Percentiles rank a stretch among this genome's conserved stretches.
These are phyloP conservation scores for Hemibagrus wyckioides DNA, from an alignment of 2,113 vertebrate species.

Conservation along the genomic window DNA sequence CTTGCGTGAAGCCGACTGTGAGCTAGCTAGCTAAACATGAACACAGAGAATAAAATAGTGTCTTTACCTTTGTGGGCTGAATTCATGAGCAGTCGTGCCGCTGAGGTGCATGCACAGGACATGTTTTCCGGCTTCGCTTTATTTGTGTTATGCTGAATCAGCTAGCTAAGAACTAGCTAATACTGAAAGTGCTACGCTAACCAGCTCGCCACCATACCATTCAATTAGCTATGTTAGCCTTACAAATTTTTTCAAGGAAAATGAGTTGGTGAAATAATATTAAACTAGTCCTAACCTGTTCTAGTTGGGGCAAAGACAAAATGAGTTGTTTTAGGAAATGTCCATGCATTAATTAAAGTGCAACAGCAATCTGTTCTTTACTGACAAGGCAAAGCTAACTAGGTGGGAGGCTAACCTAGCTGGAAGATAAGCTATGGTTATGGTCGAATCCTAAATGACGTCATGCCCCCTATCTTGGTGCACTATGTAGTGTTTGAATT, in stretches of 20 bases:
- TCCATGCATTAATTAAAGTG: background rate
- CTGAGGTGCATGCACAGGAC: slow-evolving; percentile 60
- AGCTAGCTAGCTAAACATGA: background rate
- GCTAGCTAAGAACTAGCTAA: background rate
- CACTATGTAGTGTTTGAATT: slow-evolving; percentile 1
- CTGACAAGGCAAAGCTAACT: slow-evolving; percentile 8
- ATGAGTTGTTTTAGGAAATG: background rate
- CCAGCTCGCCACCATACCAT: slow-evolving; percentile 21
- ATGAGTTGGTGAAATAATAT: background rate
- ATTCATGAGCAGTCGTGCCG: slow-evolving; percentile 54
- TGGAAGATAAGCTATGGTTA: background rate
- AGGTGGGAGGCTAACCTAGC: background rate
- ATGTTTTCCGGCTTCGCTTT: slow-evolving; percentile 47
- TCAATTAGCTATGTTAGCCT: background rate
- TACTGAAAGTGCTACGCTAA: slow-evolving; percentile 20
- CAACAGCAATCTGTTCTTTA: background rate
- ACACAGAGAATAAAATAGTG: background rate
- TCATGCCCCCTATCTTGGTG: background rate
- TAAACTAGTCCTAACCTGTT: background rate
- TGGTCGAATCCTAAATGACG: background rate
- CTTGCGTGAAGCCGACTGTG: background rate
- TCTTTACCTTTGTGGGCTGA: slow-evolving; percentile 60
- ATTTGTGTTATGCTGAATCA: background rate
- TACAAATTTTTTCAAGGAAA: background rate
- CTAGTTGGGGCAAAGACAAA: background rate